phyloP scores from a whole-genome alignment of 1,140 invertebrate species.

The Cyphomyrmex costatus region DNA sequence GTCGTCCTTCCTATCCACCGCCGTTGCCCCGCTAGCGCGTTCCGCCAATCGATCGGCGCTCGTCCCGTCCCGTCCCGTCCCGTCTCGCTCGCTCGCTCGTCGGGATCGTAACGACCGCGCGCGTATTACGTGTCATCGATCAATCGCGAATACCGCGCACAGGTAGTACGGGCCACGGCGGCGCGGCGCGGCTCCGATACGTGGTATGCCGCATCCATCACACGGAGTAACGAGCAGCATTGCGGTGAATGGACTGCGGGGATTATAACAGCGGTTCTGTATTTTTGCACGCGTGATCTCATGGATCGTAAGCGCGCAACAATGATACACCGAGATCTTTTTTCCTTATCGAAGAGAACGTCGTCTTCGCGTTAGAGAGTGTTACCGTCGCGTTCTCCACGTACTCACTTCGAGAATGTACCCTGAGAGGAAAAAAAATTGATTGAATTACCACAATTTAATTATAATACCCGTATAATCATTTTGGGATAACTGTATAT shows the following conservation, averaged over 20 bases:
- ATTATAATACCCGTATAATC: no score
- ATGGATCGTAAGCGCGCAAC: neutral
- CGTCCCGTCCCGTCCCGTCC: no score
- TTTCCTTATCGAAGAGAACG: neutral
- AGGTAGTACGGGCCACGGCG: neutral
- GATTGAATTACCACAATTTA: no score
- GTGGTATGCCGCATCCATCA: constrained; percentile 30
- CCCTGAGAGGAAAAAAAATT: no score
- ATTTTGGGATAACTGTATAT: no score
- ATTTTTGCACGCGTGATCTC: neutral
- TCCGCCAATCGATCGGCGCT: neutral
- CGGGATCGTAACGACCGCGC: constrained; percentile 19
- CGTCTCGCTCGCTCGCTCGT: neutral
- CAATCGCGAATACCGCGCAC: constrained; percentile 39
- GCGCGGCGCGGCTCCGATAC: neutral
- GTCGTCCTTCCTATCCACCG: constrained; percentile 73
- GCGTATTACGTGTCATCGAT: constrained; percentile 56
- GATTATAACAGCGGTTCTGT: neutral
- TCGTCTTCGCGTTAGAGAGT: neutral
- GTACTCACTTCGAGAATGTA: no score
- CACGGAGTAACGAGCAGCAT: constrained; percentile 23
- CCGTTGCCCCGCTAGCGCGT: constrained; percentile 36
- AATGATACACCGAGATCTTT: neutral
- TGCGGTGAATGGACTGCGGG: constrained; percentile 3
- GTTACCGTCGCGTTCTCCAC: no score